Evolutionary conservation across 2,888 invertebrate genomes (phyloP), one percentile per base, ranked within the genome.

Genomic region (Drosophila subquinaria): DNA sequence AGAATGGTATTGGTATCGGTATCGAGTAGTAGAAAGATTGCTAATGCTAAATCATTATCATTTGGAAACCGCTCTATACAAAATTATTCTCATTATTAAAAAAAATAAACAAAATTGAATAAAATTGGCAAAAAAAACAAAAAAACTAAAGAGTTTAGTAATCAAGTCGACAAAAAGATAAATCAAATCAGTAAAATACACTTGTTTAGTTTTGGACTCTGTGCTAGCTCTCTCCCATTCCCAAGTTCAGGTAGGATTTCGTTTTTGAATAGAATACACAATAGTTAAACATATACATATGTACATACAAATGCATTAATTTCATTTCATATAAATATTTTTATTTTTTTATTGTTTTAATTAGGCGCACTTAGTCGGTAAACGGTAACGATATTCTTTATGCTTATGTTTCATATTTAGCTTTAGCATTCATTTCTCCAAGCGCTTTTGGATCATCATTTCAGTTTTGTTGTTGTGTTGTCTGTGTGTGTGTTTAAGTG

Each of bases 201-300:
- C 52, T 76, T 69, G 60, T 73, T 65, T 73, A 60, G 67, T 70
- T 76, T 75, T 82, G 87, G 84, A 92, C 91, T 90, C 91, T 90
- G 89, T 91, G 90, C 91, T 92, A 92, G 92, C 93, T 92, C 92
- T 93, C 93, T 92, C 93, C 93, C 92, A 92, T 92, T 92, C 93
- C 93, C 92, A 93, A 92, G 92, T 91, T 90, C 92, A 91, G 91
- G 92, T 92, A 89, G 89, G 90, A 89, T 89, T 79, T 51, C 27
- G 36, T 80, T 78, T 77, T 79, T 63, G 79, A 86, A 82, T 79
- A 78, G 75, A 71, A 82, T 85, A 86, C 86, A 84, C 76, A 86
- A 69, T 81, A 79, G 73, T 83, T 80, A 70, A 79, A 73, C 66
- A 65, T 70, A 72, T 36, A 53, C 43, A 56, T 68, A 76, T 79